Evolutionary conservation across 2,888 invertebrate genomes (phyloP), one percentile per base, ranked within the genome.

Genomic region (Octonoba sinensis): DNA sequence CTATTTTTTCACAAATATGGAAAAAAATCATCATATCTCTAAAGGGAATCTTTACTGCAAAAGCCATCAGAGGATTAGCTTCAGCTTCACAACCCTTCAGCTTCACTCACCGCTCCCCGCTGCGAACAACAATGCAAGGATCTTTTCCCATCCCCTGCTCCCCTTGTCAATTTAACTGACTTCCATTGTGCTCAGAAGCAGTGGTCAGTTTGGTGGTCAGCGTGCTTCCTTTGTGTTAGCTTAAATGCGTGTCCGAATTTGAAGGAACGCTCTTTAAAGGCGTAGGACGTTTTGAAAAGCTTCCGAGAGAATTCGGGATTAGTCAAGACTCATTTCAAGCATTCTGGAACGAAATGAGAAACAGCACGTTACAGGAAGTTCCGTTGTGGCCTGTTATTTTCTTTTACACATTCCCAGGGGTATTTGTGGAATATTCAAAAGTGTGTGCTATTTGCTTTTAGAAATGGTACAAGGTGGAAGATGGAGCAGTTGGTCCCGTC

Each of bases 161-260:
- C 67, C 67, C 57, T 4, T 59, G 65, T 65, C 77, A 77, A 22
- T 27, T 51, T 70, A 54, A 77, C 64, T 64, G 77, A 70, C 62
- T 54, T 56, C 62, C 36, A 56, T 70, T 77, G 77, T 77, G 18
- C 27, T 12, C 16, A 16, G 3, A 54, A 51, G 16, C 60, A 16
- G 49, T 64, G 77, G 77, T 77, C 77, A 77, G 64, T 56, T 57
- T 56, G 20, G 20, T 49, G 77, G 64, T 71, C 77, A 77, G 71
- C 27, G 64, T 64, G 71, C 22, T 47, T n/a, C 51, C 57, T 57
- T 77, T 77, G 70, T 77, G 57, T 13, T 46, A 1, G 15, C 16
- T 24, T 60, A 49, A 65, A 44, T 44, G 49, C 65, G 65, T 65
- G 49, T 3, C 44, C 49, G 16, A 65, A 16, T 24, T 8, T 54